These are phyloP conservation scores for Cairina moschata DNA, from an alignment of 2,113 vertebrate species.

Conservation along the genomic window DNA sequence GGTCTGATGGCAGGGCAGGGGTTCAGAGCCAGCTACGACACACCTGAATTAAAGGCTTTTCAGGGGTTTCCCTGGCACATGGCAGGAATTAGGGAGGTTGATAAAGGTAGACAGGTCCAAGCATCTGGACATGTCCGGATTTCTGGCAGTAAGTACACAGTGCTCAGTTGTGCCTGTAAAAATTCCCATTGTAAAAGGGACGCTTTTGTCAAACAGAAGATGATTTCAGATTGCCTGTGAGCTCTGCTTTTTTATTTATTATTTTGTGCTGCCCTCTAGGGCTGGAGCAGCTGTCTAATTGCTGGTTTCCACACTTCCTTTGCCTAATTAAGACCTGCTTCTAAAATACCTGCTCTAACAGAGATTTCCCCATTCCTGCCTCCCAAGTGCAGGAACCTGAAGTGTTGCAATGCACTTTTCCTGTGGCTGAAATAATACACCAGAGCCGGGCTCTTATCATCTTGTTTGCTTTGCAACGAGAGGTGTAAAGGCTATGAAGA, in stretches of 20 bases:
- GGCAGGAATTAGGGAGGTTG: not conserved
- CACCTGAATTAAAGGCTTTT: not conserved
- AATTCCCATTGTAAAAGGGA: not conserved
- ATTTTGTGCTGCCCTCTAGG: constrained; percentile 59
- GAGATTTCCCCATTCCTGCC: not conserved
- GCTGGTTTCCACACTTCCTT: not conserved
- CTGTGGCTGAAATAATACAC: not conserved
- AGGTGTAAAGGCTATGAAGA: not conserved
- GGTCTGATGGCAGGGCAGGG: accelerated
- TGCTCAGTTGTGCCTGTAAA: not conserved
- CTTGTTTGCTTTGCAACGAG: not conserved
- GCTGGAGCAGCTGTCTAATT: constrained; percentile 22
- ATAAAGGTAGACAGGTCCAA: not conserved
- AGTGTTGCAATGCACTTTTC: not conserved
- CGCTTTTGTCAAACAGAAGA: not conserved
- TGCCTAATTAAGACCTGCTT: not conserved
- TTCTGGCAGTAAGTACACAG: accelerated
- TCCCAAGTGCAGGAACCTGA: not conserved
- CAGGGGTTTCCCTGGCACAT: not conserved
- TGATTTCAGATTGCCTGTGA: not conserved
- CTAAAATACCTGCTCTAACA: not conserved
- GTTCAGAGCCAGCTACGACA: accelerated
- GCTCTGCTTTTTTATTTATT: not conserved
- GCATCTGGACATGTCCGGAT: not conserved
- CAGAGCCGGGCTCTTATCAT: not conserved